Evolutionary conservation across 2,113 vertebrate species (phyloP), one percentile per base, ranked within the genome.

Genomic region (Acanthochromis polyacanthus): DNA sequence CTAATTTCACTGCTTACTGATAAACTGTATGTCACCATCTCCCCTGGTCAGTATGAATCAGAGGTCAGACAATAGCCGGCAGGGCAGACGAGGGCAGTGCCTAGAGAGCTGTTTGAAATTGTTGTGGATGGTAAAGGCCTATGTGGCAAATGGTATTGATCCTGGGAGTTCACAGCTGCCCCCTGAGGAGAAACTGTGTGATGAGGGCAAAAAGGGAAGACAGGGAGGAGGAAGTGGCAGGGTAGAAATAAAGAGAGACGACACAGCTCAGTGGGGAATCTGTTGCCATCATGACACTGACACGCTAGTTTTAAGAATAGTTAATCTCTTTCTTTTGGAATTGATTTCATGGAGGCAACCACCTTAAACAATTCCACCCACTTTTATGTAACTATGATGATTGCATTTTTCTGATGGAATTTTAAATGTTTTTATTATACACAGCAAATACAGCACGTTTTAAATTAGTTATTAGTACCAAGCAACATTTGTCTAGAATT

Each of bases 11-110:
- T 46, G 17, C 22, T 61, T 45, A 6, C 51, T 57, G 46, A 75
- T 83, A 36, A 55, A 67, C 66, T 48, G 55, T 52, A 62, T 78
- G 53, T 66, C 67, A 80, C 45, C 4, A 19, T 36, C 69, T 78
- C 73, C 56, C 40, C 38, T 67, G 74, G 77, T 75, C 79, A 43
- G 64, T 75, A 45, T 67, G 84, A 86, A 75, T 78, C 76, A 75
- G 58, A 85, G 80, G 80, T 83, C 64, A 66, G 71, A 50, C 36
- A 48, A 6, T 16, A 74, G 76, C 60, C 62, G 75, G 38, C 63
- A 51, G 61, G 19, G 51, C 28, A 50, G 63, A 71, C 14, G 60
- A 75, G 78, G 45, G 65, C 78, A 66, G 70, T 62, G 68, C 60
- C 51, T 38, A 5, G 16, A 73, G 59, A 86, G 81, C 22, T 61